These are phyloP conservation scores for Tinamus guttatus DNA, from an alignment of 2,113 vertebrate species.

Conservation along the genomic window DNA sequence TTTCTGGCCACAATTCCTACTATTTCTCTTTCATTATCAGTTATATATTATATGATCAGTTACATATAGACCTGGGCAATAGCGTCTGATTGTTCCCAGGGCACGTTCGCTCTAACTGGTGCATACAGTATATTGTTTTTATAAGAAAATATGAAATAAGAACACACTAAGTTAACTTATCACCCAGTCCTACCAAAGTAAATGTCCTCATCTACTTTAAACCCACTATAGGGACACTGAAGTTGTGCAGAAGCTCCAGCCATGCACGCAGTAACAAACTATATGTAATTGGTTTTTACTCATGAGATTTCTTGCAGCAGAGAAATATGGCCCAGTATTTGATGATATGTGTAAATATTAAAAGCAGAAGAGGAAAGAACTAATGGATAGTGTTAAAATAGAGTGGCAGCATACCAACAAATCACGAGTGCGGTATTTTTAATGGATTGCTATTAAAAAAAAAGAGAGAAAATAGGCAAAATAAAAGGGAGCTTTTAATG, in stretches of 20 bases:
- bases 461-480: slow-evolving; percentile 15
- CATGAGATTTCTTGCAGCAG: neutral
- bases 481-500: slow-evolving; percentile 22
- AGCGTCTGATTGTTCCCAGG: neutral
- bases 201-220: neutral
- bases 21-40: neutral
- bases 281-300: neutral
- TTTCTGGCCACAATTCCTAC: neutral
- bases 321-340: neutral
- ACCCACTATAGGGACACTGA: neutral
- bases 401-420: slow-evolving; percentile 1
- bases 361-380: slow-evolving; percentile 6
- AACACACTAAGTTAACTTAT: neutral
- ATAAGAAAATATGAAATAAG: neutral
- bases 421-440: neutral
- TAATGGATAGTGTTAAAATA: slow-evolving; percentile 15
- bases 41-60: neutral
- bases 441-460: slow-evolving; percentile 28
- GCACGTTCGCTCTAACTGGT: neutral
- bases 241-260: neutral
- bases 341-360: slow-evolving; percentile 51
- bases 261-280: neutral
- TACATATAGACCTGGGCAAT: neutral
- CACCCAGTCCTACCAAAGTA: neutral
- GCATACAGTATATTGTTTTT: neutral